phyloP scores from a whole-genome alignment of 1,140 invertebrate genomes.

The Drosophila kikkawai region DNA sequence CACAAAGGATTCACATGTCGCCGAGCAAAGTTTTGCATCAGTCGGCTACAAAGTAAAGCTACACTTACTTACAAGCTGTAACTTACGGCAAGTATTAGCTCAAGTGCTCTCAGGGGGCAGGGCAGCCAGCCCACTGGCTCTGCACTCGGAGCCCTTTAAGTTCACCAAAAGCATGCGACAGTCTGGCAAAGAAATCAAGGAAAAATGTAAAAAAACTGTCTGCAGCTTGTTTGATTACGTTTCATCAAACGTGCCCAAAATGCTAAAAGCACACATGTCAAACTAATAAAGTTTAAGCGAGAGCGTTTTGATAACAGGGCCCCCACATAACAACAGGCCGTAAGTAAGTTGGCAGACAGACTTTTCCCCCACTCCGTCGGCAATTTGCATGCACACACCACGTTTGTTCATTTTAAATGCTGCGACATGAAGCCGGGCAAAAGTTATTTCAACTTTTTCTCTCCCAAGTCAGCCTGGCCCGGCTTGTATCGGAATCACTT shows the following conservation, averaged over 20 bases:
- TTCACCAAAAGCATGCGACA: not conserved
- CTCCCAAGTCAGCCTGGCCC: not conserved
- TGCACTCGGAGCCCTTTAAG: constrained; percentile 14
- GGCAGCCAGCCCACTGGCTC: not conserved
- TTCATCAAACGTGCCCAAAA: constrained; percentile 74
- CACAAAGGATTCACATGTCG: constrained; percentile 57
- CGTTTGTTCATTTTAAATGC: constrained; percentile 63
- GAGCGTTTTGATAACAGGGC: constrained; percentile 54
- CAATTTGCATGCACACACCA: constrained; percentile 44
- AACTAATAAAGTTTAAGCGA: constrained; percentile 71
- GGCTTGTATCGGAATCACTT: constrained; percentile 42
- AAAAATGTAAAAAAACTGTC: constrained; percentile 45
- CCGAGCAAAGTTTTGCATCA: constrained; percentile 47
- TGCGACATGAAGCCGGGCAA: constrained; percentile 50
- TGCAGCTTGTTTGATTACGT: constrained; percentile 66
- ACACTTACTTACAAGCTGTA: constrained; percentile 37
- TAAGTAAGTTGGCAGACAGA: constrained; percentile 31
- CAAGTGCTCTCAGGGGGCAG: constrained; percentile 32
- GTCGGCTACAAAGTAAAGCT: constrained; percentile 24
- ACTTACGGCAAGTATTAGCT: constrained; percentile 33
- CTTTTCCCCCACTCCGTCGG: not conserved
- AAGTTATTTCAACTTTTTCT: constrained; percentile 63
- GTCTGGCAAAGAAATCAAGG: constrained; percentile 3
- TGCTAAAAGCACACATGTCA: constrained; percentile 67
- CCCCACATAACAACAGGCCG: constrained; percentile 29